These are phyloP conservation scores for Portunus trituberculatus DNA, from an alignment of 1,140 invertebrate genomes.

Conservation along the genomic window DNA sequence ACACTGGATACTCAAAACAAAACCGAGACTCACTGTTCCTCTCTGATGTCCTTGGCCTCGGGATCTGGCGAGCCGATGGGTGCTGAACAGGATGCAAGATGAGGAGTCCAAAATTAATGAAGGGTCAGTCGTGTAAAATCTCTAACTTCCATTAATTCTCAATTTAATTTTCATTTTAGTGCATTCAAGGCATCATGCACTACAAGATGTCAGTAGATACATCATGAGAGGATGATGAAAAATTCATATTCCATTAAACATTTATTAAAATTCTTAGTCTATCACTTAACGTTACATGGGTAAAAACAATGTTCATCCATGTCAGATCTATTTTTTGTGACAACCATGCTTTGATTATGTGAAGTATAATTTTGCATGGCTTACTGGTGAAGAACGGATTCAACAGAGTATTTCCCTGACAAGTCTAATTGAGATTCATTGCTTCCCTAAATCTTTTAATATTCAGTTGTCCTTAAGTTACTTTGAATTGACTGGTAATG, in stretches of 20 bases:
- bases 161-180: not conserved
- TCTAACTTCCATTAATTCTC: not conserved
- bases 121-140: not conserved
- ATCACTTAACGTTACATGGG: slow-evolving; percentile 74
- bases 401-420: not conserved
- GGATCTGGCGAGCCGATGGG: slow-evolving; percentile 52
- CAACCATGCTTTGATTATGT: not conserved
- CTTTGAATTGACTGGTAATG: not conserved
- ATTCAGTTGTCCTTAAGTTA: not conserved
- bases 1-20: not conserved
- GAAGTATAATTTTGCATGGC: not conserved
- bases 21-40: slow-evolving; percentile 65
- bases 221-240: slow-evolving; percentile 64
- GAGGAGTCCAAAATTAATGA: slow-evolving; percentile 29
- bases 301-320: slow-evolving; percentile 69
- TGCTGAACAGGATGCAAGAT: slow-evolving; percentile 57
- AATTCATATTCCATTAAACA: slow-evolving; percentile 64
- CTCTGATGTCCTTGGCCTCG: slow-evolving; percentile 64
- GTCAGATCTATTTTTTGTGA: slow-evolving; percentile 55
- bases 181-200: slow-evolving; percentile 31
- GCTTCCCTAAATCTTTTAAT: not conserved
- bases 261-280: slow-evolving; percentile 75
- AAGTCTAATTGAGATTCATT: not conserved
- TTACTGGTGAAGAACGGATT: not conserved
- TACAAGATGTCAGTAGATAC: slow-evolving; percentile 60